Evolutionary conservation across 2,888 invertebrate species (phyloP), one percentile per base, ranked within the genome.

Genomic region (Phytoseiulus persimilis): DNA sequence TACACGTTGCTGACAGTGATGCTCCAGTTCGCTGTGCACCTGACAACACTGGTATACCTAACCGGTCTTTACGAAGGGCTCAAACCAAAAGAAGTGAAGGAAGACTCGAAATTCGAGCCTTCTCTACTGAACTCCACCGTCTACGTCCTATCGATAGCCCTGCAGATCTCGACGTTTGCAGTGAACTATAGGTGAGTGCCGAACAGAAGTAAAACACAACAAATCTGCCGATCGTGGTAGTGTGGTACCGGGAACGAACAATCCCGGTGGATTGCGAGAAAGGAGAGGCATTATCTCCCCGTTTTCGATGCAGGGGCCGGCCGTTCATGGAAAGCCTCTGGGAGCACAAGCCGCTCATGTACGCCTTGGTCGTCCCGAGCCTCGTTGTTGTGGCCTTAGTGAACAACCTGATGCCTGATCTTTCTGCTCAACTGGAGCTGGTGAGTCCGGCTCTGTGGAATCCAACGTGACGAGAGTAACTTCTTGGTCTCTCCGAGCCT

Each of bases 121-220:
- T 98, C 96, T 92, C 94, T 99, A 90, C 94, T 99, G 83, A 99
- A 99, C 93, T 98, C 98, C 92, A 98, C 98, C 0, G 98, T 99
- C 28, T 99, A 99, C 93, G 96, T 99, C 90, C 98, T 99, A 92
- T 98, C 98, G 0, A 96, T 99, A 95, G 96, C 98, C 31, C 94
- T 99, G 91, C 99, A 99, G 94, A 95, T 99, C 91, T 97, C 98
- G 0, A 99, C 99, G 23, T 99, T 99, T 93, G 98, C 98, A 90
- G 97, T 99, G 90, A 99, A 99, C 93, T 99, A 99, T 93, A 98
- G 95, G 98, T 98, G 93, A 93, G 93, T 92, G 39, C 9, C 9
- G 9, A 9, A 39, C 32, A 83, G 14, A 31, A 28, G 87, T 89
- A 23, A 3, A 39, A n/a, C n/a, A n/a, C n/a, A n/a, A n/a, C n/a